These are phyloP conservation scores for Chionodraco myersi DNA, from an alignment of 2,113 vertebrate genomes.

Conservation along the genomic window DNA sequence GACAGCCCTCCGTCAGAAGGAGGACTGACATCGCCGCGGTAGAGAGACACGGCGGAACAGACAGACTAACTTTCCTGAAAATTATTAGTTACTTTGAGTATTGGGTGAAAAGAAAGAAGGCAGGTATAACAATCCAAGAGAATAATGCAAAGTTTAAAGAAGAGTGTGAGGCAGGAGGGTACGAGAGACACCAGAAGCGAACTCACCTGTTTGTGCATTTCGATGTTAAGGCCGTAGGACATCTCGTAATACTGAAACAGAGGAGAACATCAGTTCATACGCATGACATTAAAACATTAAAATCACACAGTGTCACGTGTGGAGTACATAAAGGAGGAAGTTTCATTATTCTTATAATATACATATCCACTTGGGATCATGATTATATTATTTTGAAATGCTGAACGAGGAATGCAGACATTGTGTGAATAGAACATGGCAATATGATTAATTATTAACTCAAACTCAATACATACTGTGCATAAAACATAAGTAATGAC, in stretches of 20 bases:
- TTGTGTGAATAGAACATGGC: not conserved
- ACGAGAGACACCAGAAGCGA: not conserved
- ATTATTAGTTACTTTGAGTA: conserved; percentile 4
- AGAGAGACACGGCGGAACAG: not conserved
- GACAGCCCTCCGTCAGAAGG: conserved; percentile 39
- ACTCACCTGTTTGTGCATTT: conserved; percentile 99
- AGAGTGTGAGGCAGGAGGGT: not conserved
- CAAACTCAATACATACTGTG: not conserved
- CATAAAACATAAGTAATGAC: not conserved
- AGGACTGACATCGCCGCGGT: conserved; percentile 34
- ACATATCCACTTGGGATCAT: not conserved
- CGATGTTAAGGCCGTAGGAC: conserved; percentile 99
- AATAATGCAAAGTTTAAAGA: conserved; percentile 29
- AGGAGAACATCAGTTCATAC: conserved; percentile 32
- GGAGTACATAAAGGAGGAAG: not conserved
- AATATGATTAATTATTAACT: not conserved
- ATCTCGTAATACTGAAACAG: conserved; percentile 97
- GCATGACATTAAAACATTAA: not conserved
- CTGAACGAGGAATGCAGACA: not conserved
- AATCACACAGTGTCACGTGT: not conserved
- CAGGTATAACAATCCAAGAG: not conserved
- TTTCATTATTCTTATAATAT: not conserved
- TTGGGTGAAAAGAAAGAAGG: too few relatives aligned
- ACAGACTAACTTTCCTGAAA: conserved; percentile 6
- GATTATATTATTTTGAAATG: not conserved